Percentiles rank a stretch among this genome's conserved stretches.
These are phyloP conservation scores for Meteorus cinctellus DNA, from an alignment of 2,888 invertebrate genomes.

Conservation along the genomic window DNA sequence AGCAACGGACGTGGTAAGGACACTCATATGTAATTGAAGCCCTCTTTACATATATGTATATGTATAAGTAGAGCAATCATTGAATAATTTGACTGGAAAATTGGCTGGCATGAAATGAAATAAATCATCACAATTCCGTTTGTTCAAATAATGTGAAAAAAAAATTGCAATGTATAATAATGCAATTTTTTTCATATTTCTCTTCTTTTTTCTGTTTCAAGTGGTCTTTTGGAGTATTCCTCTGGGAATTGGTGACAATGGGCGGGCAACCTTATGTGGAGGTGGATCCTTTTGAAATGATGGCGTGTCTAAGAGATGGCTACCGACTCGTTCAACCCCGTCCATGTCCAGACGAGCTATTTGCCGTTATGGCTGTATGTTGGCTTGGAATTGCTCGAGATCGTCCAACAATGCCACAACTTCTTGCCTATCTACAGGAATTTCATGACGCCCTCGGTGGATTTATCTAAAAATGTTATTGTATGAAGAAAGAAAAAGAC, in stretches of 20 bases:
- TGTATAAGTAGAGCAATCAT: slow-evolving; percentile 7
- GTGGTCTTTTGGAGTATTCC: slow-evolving; percentile 96
- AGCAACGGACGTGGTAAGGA: slow-evolving; percentile 90
- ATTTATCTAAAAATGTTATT: slow-evolving; percentile 76
- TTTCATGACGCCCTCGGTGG: slow-evolving; percentile 83
- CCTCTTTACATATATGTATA: neutral
- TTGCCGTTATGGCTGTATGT: slow-evolving; percentile 84
- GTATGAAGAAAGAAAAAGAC: neutral
- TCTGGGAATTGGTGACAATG: slow-evolving; percentile 95
- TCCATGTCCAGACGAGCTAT: slow-evolving; percentile 96
- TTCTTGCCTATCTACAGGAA: slow-evolving; percentile 82
- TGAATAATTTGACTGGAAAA: slow-evolving; percentile 30
- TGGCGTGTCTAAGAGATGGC: slow-evolving; percentile 89
- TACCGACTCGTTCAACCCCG: slow-evolving; percentile 92
- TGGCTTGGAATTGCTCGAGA: slow-evolving; percentile 80
- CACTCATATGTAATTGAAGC: slow-evolving; percentile 3
- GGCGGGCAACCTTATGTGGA: slow-evolving; percentile 93
- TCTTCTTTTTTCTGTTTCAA: slow-evolving; percentile 65
- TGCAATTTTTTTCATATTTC: slow-evolving; percentile 3
- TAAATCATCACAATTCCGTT: slow-evolving; percentile 14
- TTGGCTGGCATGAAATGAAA: slow-evolving; percentile 6
- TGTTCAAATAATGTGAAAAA: neutral
- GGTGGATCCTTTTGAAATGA: slow-evolving; percentile 94
- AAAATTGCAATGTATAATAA: neutral
- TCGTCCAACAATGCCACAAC: slow-evolving; percentile 81